Evolutionary conservation across 2,888 invertebrate genomes (phyloP), one percentile per base, ranked within the genome.

Genomic region (Parascotia fuliginaria): DNA sequence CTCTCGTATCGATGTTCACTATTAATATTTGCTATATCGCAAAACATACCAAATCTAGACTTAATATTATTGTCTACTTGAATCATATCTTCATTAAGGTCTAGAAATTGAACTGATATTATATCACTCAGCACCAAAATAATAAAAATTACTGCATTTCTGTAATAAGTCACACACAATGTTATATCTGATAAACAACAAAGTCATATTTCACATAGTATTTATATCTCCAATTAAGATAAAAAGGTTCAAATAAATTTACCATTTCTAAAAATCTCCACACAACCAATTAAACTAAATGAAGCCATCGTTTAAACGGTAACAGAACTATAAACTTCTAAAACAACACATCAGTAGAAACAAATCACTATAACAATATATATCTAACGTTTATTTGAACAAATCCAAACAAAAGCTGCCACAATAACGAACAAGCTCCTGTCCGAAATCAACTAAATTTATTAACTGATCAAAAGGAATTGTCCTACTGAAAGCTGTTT

Each of bases 401-500:
- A 65, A 63, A 65, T 55, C 58, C 52, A 48, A 62, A 65, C 59
- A 68, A 68, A 67, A 48, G 42, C 53, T 47, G 53, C 41, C 45
- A 58, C 51, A 49, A 44, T 63, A 68, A 67, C 65, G 65, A 60
- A 58, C 58, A 29, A 68, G 65, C 55, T 67, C 63, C 39, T 52
- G 50, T 39, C 55, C 56, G 52, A 64, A 67, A 61, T 56, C 55
- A 58, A 16, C 54, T 36, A 32, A 62, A 68, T 68, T 65, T 68
- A 68, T 68, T 58, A 61, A 51, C 58, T 64, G 67, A 68, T 68
- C 69, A 68, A 65, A 68, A 64, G 67, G 63, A 67, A 63, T 62
- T 55, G 57, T 58, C 41, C 42, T 37, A 52, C 9, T 48, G 29
- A 28, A 46, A 9, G 22, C 9, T 22, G 22, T 16, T 14, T 37